Base-by-base conservation (phyloP, 1,140 invertebrate genomes). In the Mycetomoellerius zeteki region DNA sequence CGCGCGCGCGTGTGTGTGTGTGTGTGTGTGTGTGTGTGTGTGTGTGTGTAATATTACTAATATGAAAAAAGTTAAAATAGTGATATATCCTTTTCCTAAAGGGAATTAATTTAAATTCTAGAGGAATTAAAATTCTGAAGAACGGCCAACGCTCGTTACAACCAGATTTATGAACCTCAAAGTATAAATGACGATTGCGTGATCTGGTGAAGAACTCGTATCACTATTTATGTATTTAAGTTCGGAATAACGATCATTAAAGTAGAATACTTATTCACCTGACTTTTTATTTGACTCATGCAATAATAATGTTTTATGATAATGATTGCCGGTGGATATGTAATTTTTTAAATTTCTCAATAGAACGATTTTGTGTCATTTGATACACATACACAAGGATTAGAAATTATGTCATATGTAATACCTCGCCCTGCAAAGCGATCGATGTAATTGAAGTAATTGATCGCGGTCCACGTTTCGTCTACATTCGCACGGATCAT, bases 371-470 rank as follows among this genome's bases (percentile, higher is more conserved):
- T 84, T 27, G 54, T 58, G 54, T 73, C 71, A 47, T 73, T 60
- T 72, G 19, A 12, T 33, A 58, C 24, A 58, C 19, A 24, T n/a
- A 69, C 30, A 37, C 21, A 6, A 24, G n/a, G 69, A 73, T 73
- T 84, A 75, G 69, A 75, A 84, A 27, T 84, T 60, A 69, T 69
- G 37, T 69, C 37, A 69, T 33, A 82, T 65, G 27, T 58, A 47
- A 73, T 75, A 19, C 37, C 54, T 60, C 33, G 54, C 37, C 54
- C 30, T 52, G 33, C 65, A 52, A 81, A 50, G 54, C 69, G 24
- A 75, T 84, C 69, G 69, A 84, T 75, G 54, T 84, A 75, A 84
- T 82, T 82, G 67, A 82, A 82, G n/a, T 73, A 82, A 73, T 84
- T 73, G 69, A 47, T 24, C 69, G 24, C 27, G 37, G 33, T 56